Conservation (phyloP, 1,140 invertebrate genomes). For the Zaprionus nigranus region DNA sequence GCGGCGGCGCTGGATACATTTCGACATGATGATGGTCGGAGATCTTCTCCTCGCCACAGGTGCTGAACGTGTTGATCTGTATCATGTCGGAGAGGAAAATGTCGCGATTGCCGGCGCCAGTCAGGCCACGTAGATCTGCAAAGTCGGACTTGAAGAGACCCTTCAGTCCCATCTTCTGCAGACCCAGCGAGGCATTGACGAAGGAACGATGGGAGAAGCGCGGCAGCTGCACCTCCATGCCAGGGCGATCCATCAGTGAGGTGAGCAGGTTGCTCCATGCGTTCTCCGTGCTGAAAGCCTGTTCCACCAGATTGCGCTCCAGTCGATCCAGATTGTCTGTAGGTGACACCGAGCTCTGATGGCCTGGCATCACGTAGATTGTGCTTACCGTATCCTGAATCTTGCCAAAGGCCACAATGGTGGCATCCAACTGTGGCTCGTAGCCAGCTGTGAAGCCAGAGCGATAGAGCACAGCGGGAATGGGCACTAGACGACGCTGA, state of each 20-base stretch:
- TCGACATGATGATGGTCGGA: constrained; percentile 91
- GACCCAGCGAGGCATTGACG: constrained; percentile 90
- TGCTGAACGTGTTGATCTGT: constrained; percentile 91
- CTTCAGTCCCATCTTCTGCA: constrained; percentile 91
- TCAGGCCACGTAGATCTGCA: constrained; percentile 92
- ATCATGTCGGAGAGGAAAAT: constrained; percentile 91
- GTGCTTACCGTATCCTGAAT: constrained; percentile 90
- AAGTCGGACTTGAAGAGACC: constrained; percentile 90
- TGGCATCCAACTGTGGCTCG: constrained; percentile 92
- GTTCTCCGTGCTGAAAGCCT: constrained; percentile 87
- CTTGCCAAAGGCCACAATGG: constrained; percentile 90
- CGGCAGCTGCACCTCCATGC: constrained; percentile 92
- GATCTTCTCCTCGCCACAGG: constrained; percentile 90
- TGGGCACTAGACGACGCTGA: constrained; percentile 91
- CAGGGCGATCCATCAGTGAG: constrained; percentile 89
- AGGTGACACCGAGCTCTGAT: constrained; percentile 90
- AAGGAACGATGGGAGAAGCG: constrained; percentile 92
- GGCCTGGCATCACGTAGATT: constrained; percentile 91
- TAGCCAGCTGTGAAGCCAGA: constrained; percentile 91
- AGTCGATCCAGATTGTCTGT: constrained; percentile 90
- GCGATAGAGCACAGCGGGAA: constrained; percentile 92
- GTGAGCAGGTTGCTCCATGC: constrained; percentile 90
- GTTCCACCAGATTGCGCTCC: constrained; percentile 88
- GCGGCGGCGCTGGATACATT: constrained; percentile 89
- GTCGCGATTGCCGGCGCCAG: constrained; percentile 89